Percentiles rank a stretch among this genome's conserved stretches.
Evolutionary conservation across 1,140 invertebrate species (phyloP).

Genomic region (Acromyrmex heyeri): DNA sequence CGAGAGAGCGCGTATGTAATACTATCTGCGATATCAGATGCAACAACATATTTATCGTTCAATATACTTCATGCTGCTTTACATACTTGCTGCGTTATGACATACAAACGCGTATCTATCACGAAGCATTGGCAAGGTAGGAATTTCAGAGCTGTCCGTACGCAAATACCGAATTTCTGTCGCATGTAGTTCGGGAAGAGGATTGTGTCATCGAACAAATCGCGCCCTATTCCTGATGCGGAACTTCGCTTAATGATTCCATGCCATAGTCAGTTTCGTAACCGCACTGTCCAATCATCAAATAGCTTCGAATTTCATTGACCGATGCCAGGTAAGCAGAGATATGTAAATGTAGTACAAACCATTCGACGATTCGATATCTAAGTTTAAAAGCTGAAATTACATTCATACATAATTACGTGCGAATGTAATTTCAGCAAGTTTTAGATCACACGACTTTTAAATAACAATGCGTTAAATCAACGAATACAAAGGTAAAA

Average conservation of each 20-base stretch:
- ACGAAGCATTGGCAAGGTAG: neutral
- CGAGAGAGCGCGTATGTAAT: constrained; percentile 25
- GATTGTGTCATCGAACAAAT: constrained; percentile 55
- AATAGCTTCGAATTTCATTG: constrained; percentile 61
- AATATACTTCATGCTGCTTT: constrained; percentile 34
- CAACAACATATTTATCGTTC: constrained; percentile 50
- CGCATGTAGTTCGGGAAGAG: constrained; percentile 13
- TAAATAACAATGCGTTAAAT: neutral
- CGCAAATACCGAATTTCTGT: constrained; percentile 56
- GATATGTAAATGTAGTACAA: neutral
- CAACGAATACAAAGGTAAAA: neutral
- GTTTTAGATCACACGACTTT: neutral
- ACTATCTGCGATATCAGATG: constrained; percentile 42
- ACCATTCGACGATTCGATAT: neutral
- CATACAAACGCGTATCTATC: neutral
- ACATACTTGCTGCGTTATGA: constrained; percentile 33
- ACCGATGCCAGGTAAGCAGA: neutral
- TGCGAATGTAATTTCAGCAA: neutral
- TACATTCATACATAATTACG: neutral
- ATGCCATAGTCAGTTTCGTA: constrained; percentile 51
- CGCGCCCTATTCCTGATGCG: constrained; percentile 35
- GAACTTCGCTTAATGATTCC: constrained; percentile 34
- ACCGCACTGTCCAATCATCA: constrained; percentile 51
- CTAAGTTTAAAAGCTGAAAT: neutral
- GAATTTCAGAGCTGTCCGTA: constrained; percentile 15